Percentiles rank a stretch among this genome's conserved stretches.
Evolutionary conservation across 2,888 invertebrate genomes (phyloP).

Genomic region (Drosophila formosana): DNA sequence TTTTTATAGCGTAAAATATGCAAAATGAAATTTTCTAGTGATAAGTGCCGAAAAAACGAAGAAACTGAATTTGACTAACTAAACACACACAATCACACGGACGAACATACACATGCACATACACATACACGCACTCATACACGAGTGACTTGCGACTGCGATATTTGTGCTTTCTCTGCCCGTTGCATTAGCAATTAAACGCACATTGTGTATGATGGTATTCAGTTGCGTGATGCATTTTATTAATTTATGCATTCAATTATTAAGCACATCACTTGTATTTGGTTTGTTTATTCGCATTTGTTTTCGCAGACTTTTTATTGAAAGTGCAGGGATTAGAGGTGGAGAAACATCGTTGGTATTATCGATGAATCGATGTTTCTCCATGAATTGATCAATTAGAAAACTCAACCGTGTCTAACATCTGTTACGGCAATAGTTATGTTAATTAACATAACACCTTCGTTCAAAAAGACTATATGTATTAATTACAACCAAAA

Average conservation of each 20-base stretch:
- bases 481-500: too few relatives aligned
- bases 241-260: conserved; percentile 25
- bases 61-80: conserved; percentile 60
- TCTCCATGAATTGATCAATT: conserved; percentile 14
- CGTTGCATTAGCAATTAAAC: conserved; percentile 32
- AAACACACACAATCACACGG: conserved; percentile 50
- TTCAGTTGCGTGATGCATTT: conserved; percentile 23
- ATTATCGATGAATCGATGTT: too few relatives aligned
- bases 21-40: conserved; percentile 19
- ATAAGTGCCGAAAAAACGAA: conserved; percentile 46
- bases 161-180: conserved; percentile 50
- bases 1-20: conserved; percentile 11
- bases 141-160: conserved; percentile 29
- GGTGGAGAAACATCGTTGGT: neutral
- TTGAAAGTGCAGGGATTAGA: conserved; percentile 19
- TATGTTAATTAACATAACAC: too few relatives aligned
- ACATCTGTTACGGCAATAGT: too few relatives aligned
- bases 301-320: conserved; percentile 44
- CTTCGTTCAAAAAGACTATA: too few relatives aligned
- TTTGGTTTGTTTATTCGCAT: conserved; percentile 41
- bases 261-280: conserved; percentile 22
- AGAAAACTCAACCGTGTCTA: conserved; percentile 37
- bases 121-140: conserved; percentile 36
- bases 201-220: conserved; percentile 28
- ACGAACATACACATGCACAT: conserved; percentile 21